These are phyloP conservation scores for Embiotoca jacksoni DNA, from an alignment of 2,113 vertebrate genomes.

Conservation along the genomic window DNA sequence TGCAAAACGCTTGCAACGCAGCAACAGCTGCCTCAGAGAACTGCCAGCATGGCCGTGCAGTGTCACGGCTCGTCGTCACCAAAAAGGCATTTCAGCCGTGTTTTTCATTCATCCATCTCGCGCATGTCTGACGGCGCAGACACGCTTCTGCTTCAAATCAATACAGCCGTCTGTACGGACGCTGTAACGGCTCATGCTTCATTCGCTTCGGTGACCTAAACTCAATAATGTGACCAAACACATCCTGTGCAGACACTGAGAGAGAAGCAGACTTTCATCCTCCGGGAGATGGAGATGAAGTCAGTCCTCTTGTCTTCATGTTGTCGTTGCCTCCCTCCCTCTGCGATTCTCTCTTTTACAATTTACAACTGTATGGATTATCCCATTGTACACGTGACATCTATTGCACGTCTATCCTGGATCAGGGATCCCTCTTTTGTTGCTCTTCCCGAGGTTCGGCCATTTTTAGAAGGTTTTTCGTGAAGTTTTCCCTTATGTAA, in stretches of 20 bases:
- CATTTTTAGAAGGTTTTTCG: neutral
- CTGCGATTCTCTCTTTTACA: neutral
- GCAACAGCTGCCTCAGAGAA: neutral
- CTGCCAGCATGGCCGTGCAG: slow-evolving; percentile 2
- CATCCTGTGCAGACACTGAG: slow-evolving; percentile 3
- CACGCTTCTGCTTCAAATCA: slow-evolving; percentile 1
- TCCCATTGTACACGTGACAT: neutral
- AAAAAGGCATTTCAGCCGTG: neutral
- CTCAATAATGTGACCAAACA: slow-evolving; percentile 8
- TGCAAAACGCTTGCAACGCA: neutral
- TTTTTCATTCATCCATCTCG: slow-evolving; percentile 7
- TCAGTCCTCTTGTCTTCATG: neutral
- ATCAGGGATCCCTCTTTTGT: neutral
- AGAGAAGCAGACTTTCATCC: neutral
- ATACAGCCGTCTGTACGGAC: neutral
- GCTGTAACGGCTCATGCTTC: neutral
- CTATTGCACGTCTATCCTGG: neutral
- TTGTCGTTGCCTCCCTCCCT: neutral
- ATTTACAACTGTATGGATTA: neutral
- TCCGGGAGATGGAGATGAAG: neutral
- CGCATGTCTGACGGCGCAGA: neutral
- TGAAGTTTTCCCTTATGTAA: neutral
- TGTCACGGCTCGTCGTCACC: neutral
- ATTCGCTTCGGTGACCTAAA: slow-evolving; percentile 19
- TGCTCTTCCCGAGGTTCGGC: neutral